Base-by-base conservation (phyloP, 2,888 invertebrate genomes). In the Lithosia quadra region DNA sequence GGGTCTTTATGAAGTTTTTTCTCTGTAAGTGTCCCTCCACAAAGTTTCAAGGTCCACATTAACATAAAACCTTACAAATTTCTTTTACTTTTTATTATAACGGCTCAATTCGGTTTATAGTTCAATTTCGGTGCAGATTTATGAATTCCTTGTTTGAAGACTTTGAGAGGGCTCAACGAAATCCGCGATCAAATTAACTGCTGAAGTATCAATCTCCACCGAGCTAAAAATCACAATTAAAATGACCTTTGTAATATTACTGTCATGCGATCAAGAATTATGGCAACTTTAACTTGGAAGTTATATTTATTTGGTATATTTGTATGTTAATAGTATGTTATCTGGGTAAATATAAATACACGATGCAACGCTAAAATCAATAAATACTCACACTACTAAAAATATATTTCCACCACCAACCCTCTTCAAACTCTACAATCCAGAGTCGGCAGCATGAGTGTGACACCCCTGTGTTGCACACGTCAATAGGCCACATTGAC, bases 11-110 rank as follows among this genome's bases (percentile, higher is more conserved):
- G 75, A 72, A 69, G 65, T 53, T 67, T 72, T 74, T 68, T 65
- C 58, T 65, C 39, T n/a, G 65, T 49, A 59, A 69, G 62, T 69
- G 69, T 65, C 59, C 11, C 62, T 15, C 34, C 34, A 64, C 58
- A 56, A 75, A 79, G 66, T 75, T 69, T 63, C 71, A 77, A 75
- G 79, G 77, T 69, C 69, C n/a, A 53, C 59, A 74, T 79, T 79
- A 74, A 66, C 80, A 76, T 79, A 78, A 79, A 80, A 62, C 67
- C 71, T 74, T 67, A 67, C 49, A 34, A 69, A 72, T 61, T 73
- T 71, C 60, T 39, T 69, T 71, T 65, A 68, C 67, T 78, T 79
- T 79, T 79, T 79, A 78, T 70, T 74, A 71, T 49, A 18, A 63
- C 63, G 55, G 63, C 70, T 74, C 79, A 69, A 73, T 79, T 74